Conservation (phyloP, 1,140 invertebrate species). For the Drosophila dunni region DNA sequence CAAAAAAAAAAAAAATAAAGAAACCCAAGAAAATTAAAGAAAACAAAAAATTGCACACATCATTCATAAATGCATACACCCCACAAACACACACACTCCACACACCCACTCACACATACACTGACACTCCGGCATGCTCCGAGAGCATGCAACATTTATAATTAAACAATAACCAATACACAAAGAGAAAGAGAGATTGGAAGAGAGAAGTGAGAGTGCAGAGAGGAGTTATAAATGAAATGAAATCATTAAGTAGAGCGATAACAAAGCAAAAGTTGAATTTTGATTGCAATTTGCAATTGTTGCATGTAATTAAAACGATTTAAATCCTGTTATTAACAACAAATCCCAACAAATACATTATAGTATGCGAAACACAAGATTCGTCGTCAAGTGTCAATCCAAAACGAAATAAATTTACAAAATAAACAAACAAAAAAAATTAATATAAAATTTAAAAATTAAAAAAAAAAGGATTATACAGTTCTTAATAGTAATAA, state of each 20-base stretch:
- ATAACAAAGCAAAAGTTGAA: conserved; percentile 46
- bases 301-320: conserved; percentile 40
- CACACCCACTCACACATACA: conserved; percentile 34
- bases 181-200: conserved; percentile 27
- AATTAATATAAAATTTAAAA: conserved; percentile 14
- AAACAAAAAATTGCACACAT: conserved; percentile 45
- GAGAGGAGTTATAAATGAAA: conserved; percentile 1
- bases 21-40: conserved; percentile 6
- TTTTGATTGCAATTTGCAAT: conserved; percentile 52
- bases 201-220: conserved; percentile 5
- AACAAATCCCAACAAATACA: conserved; percentile 70
- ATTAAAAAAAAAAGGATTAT: conserved; percentile 28
- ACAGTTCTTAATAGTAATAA: conserved; percentile 65
- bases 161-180: conserved; percentile 49
- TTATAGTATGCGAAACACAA: conserved; percentile 55
- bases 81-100: conserved; percentile 16
- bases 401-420: conserved; percentile 74
- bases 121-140: conserved; percentile 61
- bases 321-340: conserved; percentile 56
- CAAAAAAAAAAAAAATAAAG: conserved; percentile 13
- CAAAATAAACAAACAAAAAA: conserved; percentile 23
- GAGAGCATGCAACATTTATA: conserved; percentile 59
- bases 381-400: conserved; percentile 59
- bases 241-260: conserved; percentile 32
- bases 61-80: conserved; percentile 18